Conservation (phyloP, 2,888 invertebrate genomes). For the Operophtera brumata region DNA sequence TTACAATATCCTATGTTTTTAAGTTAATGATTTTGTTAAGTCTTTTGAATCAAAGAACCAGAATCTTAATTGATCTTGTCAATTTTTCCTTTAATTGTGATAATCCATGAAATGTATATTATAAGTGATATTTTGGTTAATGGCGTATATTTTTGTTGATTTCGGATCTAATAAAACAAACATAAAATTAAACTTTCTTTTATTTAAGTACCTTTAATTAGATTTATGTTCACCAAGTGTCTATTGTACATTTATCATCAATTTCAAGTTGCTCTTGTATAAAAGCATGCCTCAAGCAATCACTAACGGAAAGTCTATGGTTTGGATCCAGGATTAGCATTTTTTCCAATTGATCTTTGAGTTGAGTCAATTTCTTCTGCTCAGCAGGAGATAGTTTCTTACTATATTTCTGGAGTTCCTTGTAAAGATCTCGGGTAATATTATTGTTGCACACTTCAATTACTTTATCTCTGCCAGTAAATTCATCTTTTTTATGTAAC, state of each 20-base stretch:
- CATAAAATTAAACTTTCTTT: constrained; percentile 56
- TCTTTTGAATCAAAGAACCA: constrained; percentile 27
- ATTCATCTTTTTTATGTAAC: constrained; percentile 97
- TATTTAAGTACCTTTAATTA: constrained; percentile 37
- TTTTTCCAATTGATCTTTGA: constrained; percentile 95
- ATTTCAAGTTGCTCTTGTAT: constrained; percentile 77
- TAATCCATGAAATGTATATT: constrained; percentile 53
- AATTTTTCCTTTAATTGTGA: constrained; percentile 73
- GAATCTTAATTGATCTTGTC: constrained; percentile 38
- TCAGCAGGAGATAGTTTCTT: constrained; percentile 92
- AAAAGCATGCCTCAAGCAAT: constrained; percentile 95
- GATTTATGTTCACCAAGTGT: constrained; percentile 19
- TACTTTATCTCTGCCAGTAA: constrained; percentile 97
- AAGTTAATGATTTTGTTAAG: constrained; percentile 8
- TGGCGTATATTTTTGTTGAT: constrained; percentile 70
- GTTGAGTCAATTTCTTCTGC: constrained; percentile 92
- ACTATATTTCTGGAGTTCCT: constrained; percentile 90
- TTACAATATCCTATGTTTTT: neutral
- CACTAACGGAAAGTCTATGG: constrained; percentile 92
- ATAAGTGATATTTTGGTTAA: constrained; percentile 74
- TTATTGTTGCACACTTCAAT: constrained; percentile 93
- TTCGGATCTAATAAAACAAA: constrained; percentile 64
- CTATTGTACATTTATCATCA: constrained; percentile 32
- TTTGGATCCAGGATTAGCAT: constrained; percentile 93
- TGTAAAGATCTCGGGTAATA: constrained; percentile 89